Evolutionary conservation across 1,140 invertebrate genomes (phyloP), one percentile per base, ranked within the genome.

Genomic region (Drosophila pseudoobscura): DNA sequence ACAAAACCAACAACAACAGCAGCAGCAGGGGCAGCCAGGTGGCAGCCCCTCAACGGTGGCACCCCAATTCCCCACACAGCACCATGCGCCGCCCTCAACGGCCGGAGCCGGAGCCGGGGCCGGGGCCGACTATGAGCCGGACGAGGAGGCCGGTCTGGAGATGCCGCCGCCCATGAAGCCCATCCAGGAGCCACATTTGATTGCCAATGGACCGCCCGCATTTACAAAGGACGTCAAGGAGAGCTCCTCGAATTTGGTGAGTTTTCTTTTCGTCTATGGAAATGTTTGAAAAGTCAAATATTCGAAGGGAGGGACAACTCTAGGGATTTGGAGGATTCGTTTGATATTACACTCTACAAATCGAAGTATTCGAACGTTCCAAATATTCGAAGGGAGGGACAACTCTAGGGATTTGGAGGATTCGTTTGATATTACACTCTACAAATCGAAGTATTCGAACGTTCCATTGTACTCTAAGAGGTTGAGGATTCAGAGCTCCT

Each of bases 91-190:
- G 35, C 11, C 11, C 11, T 4, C 35, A 39, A 0, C 35, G 22
- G 24, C 24, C 65, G 61, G 20, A 75, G 63, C 26, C 70, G 54
- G 79, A 84, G 35, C 92, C 90, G 52, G 70, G 20, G 35, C 35
- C 11, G 15, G 15, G 15, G 15, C 15, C 15, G 93, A 93, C 50
- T 93, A 92, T 68, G 95, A 94, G 90, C 95, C 94, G 47, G 95
- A 95, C 63, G 96, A 97, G 78, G 96, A 95, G 72, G 96, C 95
- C 63, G 95, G 95, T 35, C 94, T 96, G 39, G 97, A 98, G 92
- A 92, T 98, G 76, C 97, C 97, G 35, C 98, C 98, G 24, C 97
- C 98, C 2, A 99, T 98, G 97, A 97, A 97, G 91, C 97, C 98
- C 5, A 97, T 98, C 80, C 96, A 97, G 83, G 96, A 97, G 66